Conservation (phyloP, 2,888 invertebrate species). For the Hydraecia micacea region DNA sequence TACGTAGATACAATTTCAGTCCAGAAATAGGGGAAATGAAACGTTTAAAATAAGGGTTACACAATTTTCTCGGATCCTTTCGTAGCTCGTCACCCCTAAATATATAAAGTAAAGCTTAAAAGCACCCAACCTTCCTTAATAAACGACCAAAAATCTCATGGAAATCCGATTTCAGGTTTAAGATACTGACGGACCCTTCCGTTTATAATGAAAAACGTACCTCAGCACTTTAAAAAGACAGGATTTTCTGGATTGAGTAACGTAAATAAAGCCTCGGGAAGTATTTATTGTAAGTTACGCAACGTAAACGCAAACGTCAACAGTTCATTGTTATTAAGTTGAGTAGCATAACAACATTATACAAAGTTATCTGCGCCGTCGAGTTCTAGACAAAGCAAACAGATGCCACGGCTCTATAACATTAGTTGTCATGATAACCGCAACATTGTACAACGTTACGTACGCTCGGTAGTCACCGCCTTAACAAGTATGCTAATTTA, state of each 20-base stretch:
- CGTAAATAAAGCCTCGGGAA: not conserved
- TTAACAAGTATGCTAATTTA: slow-evolving; percentile 66
- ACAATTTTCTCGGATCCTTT: slow-evolving; percentile 17
- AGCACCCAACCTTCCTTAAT: slow-evolving; percentile 47
- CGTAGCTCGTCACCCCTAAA: slow-evolving; percentile 39
- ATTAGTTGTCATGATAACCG: slow-evolving; percentile 40
- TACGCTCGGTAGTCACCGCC: slow-evolving; percentile 22
- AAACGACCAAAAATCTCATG: slow-evolving; percentile 59
- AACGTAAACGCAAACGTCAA: slow-evolving; percentile 14
- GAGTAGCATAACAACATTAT: slow-evolving; percentile 12
- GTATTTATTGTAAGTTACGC: not conserved
- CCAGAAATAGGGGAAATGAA: slow-evolving; percentile 11
- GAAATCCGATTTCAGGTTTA: slow-evolving; percentile 50
- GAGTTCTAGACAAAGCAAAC: slow-evolving; percentile 31
- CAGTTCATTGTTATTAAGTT: slow-evolving; percentile 7
- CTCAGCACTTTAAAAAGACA: slow-evolving; percentile 24
- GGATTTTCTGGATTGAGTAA: slow-evolving; percentile 14
- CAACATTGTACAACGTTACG: slow-evolving; percentile 32
- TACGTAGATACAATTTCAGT: not conserved
- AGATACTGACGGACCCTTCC: slow-evolving; percentile 52
- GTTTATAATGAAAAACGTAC: slow-evolving; percentile 36
- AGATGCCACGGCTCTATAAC: slow-evolving; percentile 37
- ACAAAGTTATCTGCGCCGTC: slow-evolving; percentile 23
- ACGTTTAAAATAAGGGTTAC: slow-evolving; percentile 31
- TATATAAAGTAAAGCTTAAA: slow-evolving; percentile 47